Conservation (phyloP, 2,797 vertebrate genomes). For the Scarus forsteni region DNA sequence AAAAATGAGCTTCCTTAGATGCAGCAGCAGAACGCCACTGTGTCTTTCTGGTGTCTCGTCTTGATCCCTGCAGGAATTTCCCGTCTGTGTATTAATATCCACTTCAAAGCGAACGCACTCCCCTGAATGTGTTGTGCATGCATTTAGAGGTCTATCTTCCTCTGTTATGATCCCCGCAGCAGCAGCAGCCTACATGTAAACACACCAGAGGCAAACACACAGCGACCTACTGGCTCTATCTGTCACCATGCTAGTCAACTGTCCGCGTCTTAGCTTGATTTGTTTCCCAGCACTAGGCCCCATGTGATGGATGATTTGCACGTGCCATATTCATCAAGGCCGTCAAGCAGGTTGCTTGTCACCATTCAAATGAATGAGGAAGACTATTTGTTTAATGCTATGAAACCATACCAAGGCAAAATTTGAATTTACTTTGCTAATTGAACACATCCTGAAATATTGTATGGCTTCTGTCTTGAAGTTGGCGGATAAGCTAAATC, state of each 20-base stretch:
- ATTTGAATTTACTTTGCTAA: slow-evolving; percentile 47
- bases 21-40: slow-evolving; percentile 33
- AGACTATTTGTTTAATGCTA: slow-evolving; percentile 36
- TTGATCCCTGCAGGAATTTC: slow-evolving; percentile 75
- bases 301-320: slow-evolving; percentile 54
- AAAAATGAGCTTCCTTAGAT: slow-evolving; percentile 56
- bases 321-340: slow-evolving; percentile 37
- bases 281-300: slow-evolving; percentile 29
- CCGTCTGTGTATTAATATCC: slow-evolving; percentile 76
- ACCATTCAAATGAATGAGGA: slow-evolving; percentile 32
- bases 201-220: slow-evolving; percentile 47
- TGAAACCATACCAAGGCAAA: slow-evolving; percentile 17
- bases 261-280: slow-evolving; percentile 51
- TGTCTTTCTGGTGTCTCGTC: slow-evolving; percentile 65
- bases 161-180: slow-evolving; percentile 60
- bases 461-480: slow-evolving; percentile 31
- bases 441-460: slow-evolving; percentile 50
- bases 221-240: slow-evolving; percentile 48
- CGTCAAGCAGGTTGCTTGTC: slow-evolving; percentile 12
- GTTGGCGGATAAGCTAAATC: slow-evolving; percentile 61
- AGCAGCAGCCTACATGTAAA: slow-evolving; percentile 58
- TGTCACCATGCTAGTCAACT: slow-evolving; percentile 38
- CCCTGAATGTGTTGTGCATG: slow-evolving; percentile 63
- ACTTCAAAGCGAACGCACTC: slow-evolving; percentile 73
- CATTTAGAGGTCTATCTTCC: slow-evolving; percentile 66